phyloP scores from a whole-genome alignment of 1,140 invertebrate genomes.

The Drosophila erecta region DNA sequence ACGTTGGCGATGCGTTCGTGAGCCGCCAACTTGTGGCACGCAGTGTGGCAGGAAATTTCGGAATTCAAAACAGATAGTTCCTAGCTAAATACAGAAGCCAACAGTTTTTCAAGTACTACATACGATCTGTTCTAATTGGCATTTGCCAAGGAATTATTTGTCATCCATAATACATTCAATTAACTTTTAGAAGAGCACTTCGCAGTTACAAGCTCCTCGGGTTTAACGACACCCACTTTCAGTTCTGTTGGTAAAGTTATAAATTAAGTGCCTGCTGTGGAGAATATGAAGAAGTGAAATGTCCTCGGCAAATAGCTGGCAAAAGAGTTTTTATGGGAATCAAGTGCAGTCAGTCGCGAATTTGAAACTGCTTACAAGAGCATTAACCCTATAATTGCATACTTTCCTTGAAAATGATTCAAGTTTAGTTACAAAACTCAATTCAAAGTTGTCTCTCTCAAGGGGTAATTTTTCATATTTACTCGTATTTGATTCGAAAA shows the following conservation, averaged over 20 bases:
- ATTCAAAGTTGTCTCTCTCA: not conserved
- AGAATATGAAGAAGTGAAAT: constrained; percentile 2
- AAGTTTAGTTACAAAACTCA: constrained; percentile 3
- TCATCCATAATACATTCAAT: constrained; percentile 33
- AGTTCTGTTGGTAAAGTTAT: constrained; percentile 19
- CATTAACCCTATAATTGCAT: not conserved
- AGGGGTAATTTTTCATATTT: not conserved
- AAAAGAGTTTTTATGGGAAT: constrained; percentile 13
- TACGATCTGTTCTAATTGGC: too few species aligned
- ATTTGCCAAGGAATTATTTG: not conserved
- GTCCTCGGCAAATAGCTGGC: constrained; percentile 8
- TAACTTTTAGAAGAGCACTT: constrained; percentile 32
- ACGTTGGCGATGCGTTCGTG: constrained; percentile 43
- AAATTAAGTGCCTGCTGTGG: constrained; percentile 5
- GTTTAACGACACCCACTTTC: constrained; percentile 24
- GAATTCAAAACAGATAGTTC: not conserved
- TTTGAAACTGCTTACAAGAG: not conserved
- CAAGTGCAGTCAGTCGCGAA: constrained; percentile 11
- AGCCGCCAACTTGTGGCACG: constrained; percentile 8
- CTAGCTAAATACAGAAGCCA: too few species aligned
- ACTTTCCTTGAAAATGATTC: constrained; percentile 1
- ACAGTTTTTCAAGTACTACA: too few species aligned
- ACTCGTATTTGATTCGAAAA: too few species aligned
- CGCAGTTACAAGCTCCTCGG: constrained; percentile 14
- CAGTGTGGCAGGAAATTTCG: not conserved